These are phyloP conservation scores for Delia radicum DNA, from an alignment of 1,140 invertebrate genomes.

Conservation along the genomic window DNA sequence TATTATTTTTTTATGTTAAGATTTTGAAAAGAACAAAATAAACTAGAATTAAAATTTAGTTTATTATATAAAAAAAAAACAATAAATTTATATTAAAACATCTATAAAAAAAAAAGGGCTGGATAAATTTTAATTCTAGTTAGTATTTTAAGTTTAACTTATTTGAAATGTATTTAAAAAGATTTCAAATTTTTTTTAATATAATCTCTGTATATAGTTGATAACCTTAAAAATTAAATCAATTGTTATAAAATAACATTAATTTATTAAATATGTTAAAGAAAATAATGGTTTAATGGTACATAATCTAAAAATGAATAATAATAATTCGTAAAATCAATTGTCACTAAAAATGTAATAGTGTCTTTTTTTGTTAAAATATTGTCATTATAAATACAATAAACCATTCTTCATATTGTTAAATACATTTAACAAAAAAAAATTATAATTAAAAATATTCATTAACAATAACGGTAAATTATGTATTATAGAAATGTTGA, in stretches of 20 bases:
- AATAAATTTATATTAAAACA: neutral
- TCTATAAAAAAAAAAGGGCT: constrained; percentile 36
- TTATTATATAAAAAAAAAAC: constrained; percentile 8
- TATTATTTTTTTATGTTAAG: neutral
- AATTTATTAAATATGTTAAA: neutral
- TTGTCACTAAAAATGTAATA: neutral
- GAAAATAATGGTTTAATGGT: neutral
- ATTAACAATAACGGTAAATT: neutral
- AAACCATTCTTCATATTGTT: neutral
- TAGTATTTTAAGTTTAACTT: neutral
- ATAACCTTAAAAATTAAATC: neutral
- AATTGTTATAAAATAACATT: neutral
- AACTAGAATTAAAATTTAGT: constrained; percentile 44
- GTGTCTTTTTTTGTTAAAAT: neutral
- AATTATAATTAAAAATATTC: neutral
- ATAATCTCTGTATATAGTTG: neutral
- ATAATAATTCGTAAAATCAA: neutral
- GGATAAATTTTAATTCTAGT: constrained; percentile 48
- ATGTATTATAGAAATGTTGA: neutral
- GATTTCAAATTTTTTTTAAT: neutral
- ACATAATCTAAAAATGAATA: too few species aligned
- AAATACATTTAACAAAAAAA: neutral
- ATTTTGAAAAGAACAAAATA: neutral
- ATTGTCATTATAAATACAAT: neutral
- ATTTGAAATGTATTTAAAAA: too few species aligned